Evolutionary conservation across 2,113 vertebrate species (phyloP), one percentile per base, ranked within the genome.

Genomic region (Xenus cinereus): DNA sequence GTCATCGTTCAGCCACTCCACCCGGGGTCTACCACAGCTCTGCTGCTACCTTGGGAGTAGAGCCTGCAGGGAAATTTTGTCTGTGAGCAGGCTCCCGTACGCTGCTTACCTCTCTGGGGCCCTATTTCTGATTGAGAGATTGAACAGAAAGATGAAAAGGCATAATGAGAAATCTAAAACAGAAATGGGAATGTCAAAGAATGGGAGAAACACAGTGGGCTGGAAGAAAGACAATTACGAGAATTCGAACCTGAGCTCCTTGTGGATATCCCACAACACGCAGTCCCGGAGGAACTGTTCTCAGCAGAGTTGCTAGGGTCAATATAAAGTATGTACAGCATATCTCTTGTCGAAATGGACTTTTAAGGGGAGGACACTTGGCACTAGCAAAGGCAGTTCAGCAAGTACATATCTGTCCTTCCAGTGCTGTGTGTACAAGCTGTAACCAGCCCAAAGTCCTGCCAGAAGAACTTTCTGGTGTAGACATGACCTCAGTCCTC

Each of bases 401-500:
- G 27, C 45, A 90, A 89, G n/a, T 77, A 71, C 1, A 3, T 23
- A 23, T 77, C 37, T 71, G 46, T 67, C 33, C 32, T 89, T 92
- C 73, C 89, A 90, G 27, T 39, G 26, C 32, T 54, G 62, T 32
- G 26, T 39, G 67, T 66, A 45, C 41, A 66, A 88, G 45, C 33
- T 84, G 26, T 77, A 86, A 93, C 67, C 64, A 78, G 54, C 41
- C n/a, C 72, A 21, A 30, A 86, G 68, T 89, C 76, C 80, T 93
- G 91, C 89, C 94, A 92, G 89, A 76, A 85, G 39, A 69, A 37
- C 75, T 59, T 84, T 84, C 72, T 95, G 64, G 18, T 90, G 46
- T 63, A 96, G 94, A 90, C 93, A 92, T 96, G 83, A 97, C 87
- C 82, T 96, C 96, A 97, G 89, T 46, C 48, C 35, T 79, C 48